phyloP scores from a whole-genome alignment of 2,797 vertebrate genomes.

The Molossus molossus region DNA sequence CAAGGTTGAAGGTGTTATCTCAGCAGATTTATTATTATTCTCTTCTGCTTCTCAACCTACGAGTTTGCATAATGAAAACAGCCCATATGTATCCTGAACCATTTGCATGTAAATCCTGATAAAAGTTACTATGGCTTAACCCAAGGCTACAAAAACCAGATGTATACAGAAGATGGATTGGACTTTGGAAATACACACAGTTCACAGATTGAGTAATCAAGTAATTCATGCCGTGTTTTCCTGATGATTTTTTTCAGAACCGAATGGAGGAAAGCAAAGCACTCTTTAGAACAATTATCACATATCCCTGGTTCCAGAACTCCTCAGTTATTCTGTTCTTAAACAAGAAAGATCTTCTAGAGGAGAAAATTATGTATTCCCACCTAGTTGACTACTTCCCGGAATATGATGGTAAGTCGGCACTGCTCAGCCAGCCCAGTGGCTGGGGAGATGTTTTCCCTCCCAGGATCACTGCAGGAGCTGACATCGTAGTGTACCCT shows the following conservation, averaged over 20 bases:
- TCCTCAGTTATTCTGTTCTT: constrained; percentile 95
- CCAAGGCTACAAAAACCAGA: constrained; percentile 38
- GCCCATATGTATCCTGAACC: not conserved
- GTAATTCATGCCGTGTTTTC: constrained; percentile 74
- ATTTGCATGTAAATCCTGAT: constrained; percentile 53
- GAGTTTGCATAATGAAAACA: constrained; percentile 66
- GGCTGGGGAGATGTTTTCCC: not conserved
- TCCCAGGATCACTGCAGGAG: not conserved
- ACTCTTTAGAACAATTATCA: constrained; percentile 95
- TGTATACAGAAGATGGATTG: not conserved
- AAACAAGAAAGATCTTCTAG: constrained; percentile 95
- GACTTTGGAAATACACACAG: constrained; percentile 54
- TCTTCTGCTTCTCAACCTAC: constrained; percentile 3
- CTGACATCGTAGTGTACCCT: fast-evolving
- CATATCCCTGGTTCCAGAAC: constrained; percentile 95
- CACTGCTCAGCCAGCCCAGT: not conserved
- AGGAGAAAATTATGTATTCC: constrained; percentile 95
- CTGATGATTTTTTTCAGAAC: constrained; percentile 88
- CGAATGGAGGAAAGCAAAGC: constrained; percentile 96
- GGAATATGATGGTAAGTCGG: constrained; percentile 93
- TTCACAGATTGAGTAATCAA: constrained; percentile 30
- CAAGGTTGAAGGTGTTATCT: constrained; percentile 36
- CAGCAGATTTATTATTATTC: constrained; percentile 42
- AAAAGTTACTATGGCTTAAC: not conserved
- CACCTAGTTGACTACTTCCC: constrained; percentile 95